Evolutionary conservation across 2,797 vertebrate genomes (phyloP).

Genomic region (Acanthopagrus latus): DNA sequence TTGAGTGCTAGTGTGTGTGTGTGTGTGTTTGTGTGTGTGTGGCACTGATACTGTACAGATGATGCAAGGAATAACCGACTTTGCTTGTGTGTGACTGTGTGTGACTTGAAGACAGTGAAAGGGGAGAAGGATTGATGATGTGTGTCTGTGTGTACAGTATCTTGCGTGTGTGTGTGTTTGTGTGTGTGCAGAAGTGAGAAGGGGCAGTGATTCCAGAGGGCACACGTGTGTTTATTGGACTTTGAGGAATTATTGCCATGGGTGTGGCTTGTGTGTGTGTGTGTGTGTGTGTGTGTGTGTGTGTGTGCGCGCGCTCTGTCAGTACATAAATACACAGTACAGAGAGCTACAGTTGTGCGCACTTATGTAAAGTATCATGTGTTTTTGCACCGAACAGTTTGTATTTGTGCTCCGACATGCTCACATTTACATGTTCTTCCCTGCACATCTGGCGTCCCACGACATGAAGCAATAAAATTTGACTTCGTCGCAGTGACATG

Average conservation of each 20-base stretch:
- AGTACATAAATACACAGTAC: slow-evolving; percentile 42
- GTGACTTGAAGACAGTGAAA: slow-evolving; percentile 44
- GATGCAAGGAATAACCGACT: slow-evolving; percentile 31
- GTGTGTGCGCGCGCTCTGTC: slow-evolving; percentile 8
- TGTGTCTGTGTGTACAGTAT: slow-evolving; percentile 40
- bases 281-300: slow-evolving; percentile 16
- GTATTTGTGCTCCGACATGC: slow-evolving; percentile 29
- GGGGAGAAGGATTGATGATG: slow-evolving; percentile 38
- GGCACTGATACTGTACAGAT: slow-evolving; percentile 11
- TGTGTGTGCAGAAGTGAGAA: slow-evolving; percentile 41
- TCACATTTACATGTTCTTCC: slow-evolving; percentile 61
- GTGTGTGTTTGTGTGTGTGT: slow-evolving; percentile 45
- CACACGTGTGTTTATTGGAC: slow-evolving; percentile 42
- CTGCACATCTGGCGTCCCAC: slow-evolving; percentile 70
- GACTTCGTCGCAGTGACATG: slow-evolving; percentile 58
- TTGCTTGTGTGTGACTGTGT: slow-evolving; percentile 30
- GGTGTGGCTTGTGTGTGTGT: slow-evolving; percentile 7
- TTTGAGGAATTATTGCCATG: slow-evolving; percentile 42
- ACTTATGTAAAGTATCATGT: slow-evolving; percentile 6
- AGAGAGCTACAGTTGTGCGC: slow-evolving; percentile 42
- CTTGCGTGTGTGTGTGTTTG: slow-evolving; percentile 15
- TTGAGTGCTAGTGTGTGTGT: slow-evolving; percentile 56
- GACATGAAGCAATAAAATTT: slow-evolving; percentile 49
- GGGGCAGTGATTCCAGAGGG: slow-evolving; percentile 22
- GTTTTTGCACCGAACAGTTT: slow-evolving; percentile 33